phyloP scores from a whole-genome alignment of 2,113 vertebrate species.

The Pygoscelis adeliae region DNA sequence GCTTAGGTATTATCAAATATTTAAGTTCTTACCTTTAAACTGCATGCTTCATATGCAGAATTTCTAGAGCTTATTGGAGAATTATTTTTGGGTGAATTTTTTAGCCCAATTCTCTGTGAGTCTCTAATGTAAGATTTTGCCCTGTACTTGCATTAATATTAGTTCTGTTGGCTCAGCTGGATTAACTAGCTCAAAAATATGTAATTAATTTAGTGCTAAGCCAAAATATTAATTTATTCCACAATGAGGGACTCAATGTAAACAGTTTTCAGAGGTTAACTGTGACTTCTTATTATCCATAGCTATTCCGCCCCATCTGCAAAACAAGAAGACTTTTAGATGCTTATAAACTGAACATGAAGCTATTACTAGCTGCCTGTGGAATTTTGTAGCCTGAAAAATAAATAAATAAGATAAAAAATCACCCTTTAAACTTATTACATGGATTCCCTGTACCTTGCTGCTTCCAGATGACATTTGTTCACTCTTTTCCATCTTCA shows the following conservation, averaged over 20 bases:
- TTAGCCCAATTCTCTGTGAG: not conserved
- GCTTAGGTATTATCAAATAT: not conserved
- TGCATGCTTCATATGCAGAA: not conserved
- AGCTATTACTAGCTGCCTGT: not conserved
- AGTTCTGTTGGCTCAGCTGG: not conserved
- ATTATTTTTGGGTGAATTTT: not conserved
- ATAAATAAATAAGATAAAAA: not conserved
- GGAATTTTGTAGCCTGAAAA: not conserved
- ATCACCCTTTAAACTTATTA: not conserved
- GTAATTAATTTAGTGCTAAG: not conserved
- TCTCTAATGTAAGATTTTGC: not conserved
- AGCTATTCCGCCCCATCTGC: not conserved
- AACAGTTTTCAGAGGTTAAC: not conserved
- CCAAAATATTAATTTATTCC: not conserved
- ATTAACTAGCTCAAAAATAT: not conserved
- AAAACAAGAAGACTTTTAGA: not conserved
- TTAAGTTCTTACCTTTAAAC: not conserved
- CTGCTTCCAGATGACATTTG: not conserved
- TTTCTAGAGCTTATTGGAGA: not conserved
- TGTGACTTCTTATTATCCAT: not conserved
- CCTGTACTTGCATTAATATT: not conserved
- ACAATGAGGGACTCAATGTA: not conserved
- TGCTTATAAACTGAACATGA: not conserved
- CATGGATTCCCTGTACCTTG: not conserved
- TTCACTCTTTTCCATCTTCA: not conserved